phyloP scores from a whole-genome alignment of 2,888 invertebrate genomes.

The Phengaris alcon region DNA sequence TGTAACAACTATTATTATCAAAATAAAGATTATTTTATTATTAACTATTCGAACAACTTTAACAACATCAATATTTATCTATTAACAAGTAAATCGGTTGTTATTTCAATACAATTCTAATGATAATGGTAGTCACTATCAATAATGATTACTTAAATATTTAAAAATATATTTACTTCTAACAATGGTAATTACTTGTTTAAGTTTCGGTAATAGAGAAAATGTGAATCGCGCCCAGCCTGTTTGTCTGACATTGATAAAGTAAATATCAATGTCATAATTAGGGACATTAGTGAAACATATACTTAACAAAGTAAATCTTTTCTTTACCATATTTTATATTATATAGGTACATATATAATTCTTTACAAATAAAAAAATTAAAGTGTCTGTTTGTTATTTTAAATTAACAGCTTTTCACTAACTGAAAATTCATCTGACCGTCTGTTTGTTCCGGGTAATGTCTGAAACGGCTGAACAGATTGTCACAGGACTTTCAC shows the following conservation, averaged over 20 bases:
- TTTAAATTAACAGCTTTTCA: no score
- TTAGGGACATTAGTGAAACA: not conserved
- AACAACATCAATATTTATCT: not conserved
- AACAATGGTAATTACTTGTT: not conserved
- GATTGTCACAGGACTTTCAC: no score
- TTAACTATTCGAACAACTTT: not conserved
- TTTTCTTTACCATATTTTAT: no score
- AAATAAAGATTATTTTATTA: not conserved
- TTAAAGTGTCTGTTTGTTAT: no score
- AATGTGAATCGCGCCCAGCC: not conserved
- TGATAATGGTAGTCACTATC: not conserved
- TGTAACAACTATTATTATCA: not conserved
- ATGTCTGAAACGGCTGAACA: no score
- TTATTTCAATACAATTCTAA: not conserved
- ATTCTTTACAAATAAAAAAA: no score
- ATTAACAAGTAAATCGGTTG: conserved; percentile 1
- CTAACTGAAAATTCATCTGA: no score
- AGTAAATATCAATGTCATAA: not conserved
- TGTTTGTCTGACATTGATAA: not conserved
- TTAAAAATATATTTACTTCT: not conserved
- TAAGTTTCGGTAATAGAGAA: not conserved
- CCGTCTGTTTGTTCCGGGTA: no score
- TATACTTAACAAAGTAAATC: no score
- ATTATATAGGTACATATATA: no score
- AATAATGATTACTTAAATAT: not conserved